Evolutionary conservation across 2,888 invertebrate species (phyloP).

Genomic region (Lepidocyrtinus sp.): DNA sequence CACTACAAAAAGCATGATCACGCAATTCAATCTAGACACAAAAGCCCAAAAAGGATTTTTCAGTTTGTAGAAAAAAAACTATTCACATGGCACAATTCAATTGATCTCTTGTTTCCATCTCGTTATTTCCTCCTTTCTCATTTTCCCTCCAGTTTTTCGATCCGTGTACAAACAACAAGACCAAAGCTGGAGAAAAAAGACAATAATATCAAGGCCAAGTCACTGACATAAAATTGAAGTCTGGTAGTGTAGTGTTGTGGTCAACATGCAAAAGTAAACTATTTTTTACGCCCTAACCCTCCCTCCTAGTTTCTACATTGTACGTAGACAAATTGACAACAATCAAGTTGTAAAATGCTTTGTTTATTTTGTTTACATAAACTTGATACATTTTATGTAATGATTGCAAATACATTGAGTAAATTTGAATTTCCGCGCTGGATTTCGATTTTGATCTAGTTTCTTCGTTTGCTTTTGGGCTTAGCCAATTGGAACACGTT

Average conservation of each 20-base stretch:
- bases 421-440: no score
- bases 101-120: conserved; percentile 36
- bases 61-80: background rate
- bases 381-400: background rate
- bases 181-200: background rate
- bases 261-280: background rate
- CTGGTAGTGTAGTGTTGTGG: no score
- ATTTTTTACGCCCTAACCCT: no score
- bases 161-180: background rate
- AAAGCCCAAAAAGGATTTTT: background rate
- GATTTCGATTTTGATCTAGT: no score
- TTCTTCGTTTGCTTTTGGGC: no score
- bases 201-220: background rate
- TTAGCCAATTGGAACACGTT: no score
- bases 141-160: background rate
- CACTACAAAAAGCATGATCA: background rate
- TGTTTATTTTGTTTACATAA: background rate
- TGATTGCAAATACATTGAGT: background rate
- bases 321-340: conserved; percentile 15
- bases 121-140: conserved; percentile 17
- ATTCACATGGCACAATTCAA: conserved; percentile 12
- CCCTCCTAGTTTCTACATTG: background rate
- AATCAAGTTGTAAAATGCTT: conserved; percentile 2
- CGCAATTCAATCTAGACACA: background rate
- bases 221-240: no score